phyloP scores from a whole-genome alignment of 2,113 vertebrate genomes.

The Typhlomys cinereus region DNA sequence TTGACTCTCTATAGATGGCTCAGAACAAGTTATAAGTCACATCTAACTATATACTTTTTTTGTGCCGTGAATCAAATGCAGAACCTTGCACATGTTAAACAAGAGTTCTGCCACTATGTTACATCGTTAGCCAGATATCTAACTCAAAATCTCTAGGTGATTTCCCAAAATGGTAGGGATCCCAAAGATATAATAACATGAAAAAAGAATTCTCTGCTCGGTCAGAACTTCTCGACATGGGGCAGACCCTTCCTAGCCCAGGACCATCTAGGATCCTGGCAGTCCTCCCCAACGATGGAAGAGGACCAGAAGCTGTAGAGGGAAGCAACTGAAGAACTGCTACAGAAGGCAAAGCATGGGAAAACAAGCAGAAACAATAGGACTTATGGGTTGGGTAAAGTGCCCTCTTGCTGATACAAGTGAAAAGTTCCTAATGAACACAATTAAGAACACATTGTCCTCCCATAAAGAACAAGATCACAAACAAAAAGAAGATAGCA shows the following conservation, averaged over 20 bases:
- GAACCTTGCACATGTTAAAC: background rate
- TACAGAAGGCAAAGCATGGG: too few species aligned
- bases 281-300: too few species aligned
- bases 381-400: too few species aligned
- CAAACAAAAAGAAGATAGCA: slow-evolving; percentile 78
- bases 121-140: background rate
- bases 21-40: slow-evolving; percentile 31
- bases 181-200: background rate
- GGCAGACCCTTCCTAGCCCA: too few species aligned
- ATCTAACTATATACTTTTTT: background rate
- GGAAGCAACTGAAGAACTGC: too few species aligned
- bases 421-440: slow-evolving; percentile 98
- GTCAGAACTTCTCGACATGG: too few species aligned
- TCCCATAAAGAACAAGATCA: slow-evolving; percentile 86
- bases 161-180: slow-evolving; percentile 26
- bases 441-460: slow-evolving; percentile 92
- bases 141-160: background rate
- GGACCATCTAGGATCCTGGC: too few species aligned
- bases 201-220: slow-evolving; percentile 42
- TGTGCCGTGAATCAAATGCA: background rate
- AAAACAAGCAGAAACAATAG: too few species aligned
- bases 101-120: background rate
- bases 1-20: background rate
- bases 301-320: too few species aligned
- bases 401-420: slow-evolving; percentile 95